Percentiles rank a stretch among this genome's conserved stretches.
Conservation (phyloP, 2,113 vertebrate species). For the Laterallus jamaicensis region DNA sequence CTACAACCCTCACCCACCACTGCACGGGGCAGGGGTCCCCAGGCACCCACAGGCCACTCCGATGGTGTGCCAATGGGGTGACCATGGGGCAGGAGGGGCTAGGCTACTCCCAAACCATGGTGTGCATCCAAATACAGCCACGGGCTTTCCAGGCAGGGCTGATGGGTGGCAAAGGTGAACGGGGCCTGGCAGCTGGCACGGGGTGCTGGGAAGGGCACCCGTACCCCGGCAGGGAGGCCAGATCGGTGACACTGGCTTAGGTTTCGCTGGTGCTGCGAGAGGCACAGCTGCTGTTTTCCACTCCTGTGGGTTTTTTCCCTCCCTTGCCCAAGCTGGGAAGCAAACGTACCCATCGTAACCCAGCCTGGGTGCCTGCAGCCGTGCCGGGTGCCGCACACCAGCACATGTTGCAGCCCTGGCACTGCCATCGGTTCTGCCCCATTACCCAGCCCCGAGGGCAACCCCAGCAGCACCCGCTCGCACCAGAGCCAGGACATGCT, state of each 20-base stretch:
- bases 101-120: background rate
- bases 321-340: background rate
- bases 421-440: constrained; percentile 41
- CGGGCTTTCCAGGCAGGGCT: background rate
- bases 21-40: background rate
- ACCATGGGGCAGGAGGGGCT: background rate
- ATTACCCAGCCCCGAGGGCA: background rate
- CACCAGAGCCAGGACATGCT: background rate
- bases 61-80: background rate
- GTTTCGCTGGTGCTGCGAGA: background rate
- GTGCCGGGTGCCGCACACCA: background rate
- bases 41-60: background rate
- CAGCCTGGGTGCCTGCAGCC: background rate
- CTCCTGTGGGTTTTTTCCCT: background rate
- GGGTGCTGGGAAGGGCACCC: background rate
- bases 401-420: accelerated
- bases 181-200: background rate
- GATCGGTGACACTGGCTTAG: background rate
- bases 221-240: accelerated
- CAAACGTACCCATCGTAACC: background rate
- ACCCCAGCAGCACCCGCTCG: background rate
- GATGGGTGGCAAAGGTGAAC: background rate
- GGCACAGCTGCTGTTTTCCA: constrained; percentile 31
- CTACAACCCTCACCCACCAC: background rate
- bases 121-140: accelerated